A percentile compares a stretch with the other conserved stretches of the same genome.
Conservation (phyloP, 2,113 vertebrate genomes). For the Microcebus lehilahytsara region DNA sequence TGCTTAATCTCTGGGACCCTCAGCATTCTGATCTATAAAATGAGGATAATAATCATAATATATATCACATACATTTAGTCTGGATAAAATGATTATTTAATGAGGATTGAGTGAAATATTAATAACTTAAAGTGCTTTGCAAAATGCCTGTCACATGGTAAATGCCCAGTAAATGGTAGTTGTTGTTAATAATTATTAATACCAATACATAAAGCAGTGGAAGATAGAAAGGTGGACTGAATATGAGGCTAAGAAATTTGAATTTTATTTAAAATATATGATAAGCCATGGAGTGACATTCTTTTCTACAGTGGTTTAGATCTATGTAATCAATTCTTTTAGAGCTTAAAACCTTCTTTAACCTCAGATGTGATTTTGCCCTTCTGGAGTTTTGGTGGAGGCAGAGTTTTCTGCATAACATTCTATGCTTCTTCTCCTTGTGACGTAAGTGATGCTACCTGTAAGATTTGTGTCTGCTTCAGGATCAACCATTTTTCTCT, state of each 20-base stretch:
- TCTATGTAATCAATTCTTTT: not conserved
- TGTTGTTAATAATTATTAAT: not conserved
- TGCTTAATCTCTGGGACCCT: not conserved
- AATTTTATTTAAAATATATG: not conserved
- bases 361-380: not conserved
- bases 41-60: not conserved
- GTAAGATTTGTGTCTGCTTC: not conserved
- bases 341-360: not conserved
- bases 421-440: not conserved
- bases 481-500: not conserved
- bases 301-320: not conserved
- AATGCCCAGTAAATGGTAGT: not conserved
- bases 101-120: not conserved
- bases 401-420: not conserved
- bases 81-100: not conserved
- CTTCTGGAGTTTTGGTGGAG: not conserved
- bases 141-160: not conserved
- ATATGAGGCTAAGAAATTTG: not conserved
- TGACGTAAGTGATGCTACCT: not conserved
- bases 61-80: not conserved
- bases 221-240: not conserved
- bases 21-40: not conserved
- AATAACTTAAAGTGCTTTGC: not conserved
- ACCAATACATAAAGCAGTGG: not conserved
- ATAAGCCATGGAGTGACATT: not conserved